Evolutionary conservation across 2,888 invertebrate species (phyloP).

Genomic region (Trichogramma dendrolimi): DNA sequence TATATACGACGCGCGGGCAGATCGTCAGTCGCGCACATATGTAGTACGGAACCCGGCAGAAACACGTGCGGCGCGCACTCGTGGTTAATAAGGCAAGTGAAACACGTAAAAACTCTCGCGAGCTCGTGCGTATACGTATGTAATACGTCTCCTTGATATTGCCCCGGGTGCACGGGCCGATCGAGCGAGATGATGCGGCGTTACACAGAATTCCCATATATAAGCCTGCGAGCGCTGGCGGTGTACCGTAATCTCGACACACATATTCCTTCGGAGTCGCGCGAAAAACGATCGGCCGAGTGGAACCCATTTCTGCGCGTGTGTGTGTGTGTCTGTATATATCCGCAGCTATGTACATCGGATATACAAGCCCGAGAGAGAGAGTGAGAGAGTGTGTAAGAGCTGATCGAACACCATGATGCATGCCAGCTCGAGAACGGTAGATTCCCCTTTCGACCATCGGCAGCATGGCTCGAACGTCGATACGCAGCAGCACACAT

Average conservation of each 20-base stretch:
- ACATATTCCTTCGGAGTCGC: not conserved
- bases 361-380: too few relatives aligned
- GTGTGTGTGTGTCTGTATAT: not conserved
- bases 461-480: too few relatives aligned
- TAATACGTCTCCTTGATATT: not conserved
- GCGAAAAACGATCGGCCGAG: not conserved
- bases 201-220: too few relatives aligned
- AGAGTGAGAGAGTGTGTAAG: too few relatives aligned
- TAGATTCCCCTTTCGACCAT: not conserved
- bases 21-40: too few relatives aligned
- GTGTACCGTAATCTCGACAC: constrained; percentile 7
- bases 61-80: too few relatives aligned
- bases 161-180: too few relatives aligned
- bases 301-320: not conserved
- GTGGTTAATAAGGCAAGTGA: not conserved
- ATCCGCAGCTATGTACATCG: not conserved
- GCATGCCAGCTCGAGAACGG: not conserved
- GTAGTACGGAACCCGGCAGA: too few relatives aligned
- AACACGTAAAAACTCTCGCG: not conserved
- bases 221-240: not conserved
- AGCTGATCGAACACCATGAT: too few relatives aligned
- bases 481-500: not conserved
- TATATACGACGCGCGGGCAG: too few relatives aligned
- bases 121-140: not conserved
- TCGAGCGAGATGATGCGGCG: too few relatives aligned